Evolutionary conservation across 2,113 vertebrate species (phyloP), one percentile per base, ranked within the genome.

Genomic region (Notarius quadriscutis): DNA sequence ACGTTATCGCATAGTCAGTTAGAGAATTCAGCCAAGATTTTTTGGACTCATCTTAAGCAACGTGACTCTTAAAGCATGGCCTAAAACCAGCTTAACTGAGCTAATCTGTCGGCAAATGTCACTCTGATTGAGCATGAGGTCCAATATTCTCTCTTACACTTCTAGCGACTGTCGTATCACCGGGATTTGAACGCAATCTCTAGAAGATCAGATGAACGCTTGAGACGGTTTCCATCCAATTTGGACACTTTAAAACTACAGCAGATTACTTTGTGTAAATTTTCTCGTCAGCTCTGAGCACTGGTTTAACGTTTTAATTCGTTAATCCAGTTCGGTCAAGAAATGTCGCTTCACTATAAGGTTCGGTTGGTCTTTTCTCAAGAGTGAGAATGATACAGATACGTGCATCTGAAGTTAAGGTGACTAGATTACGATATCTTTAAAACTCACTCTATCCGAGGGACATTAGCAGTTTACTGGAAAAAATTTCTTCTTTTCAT

Each of bases 361-460:
- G 15, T 15, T 50, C 30, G 4, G 34, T 60, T 41, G n/a, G 6
- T 51, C 53, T 17, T 30, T 69, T 60, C 75, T 88, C 20, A 65
- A 62, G 65, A 62, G 27, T 22, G 9, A 75, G 41, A 65, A 62
- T 81, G 50, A 69, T 86, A n/a, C 87, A 27, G 22, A 50, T 51
- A 77, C 7, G 22, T 53, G 50, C 22, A 77, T 53, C 22, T 51
- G n/a, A 77, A 51, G 27, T 53, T 25, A 55, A n/a, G 75, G 75
- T 53, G 51, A 27, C 51, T 55, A 22, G 50, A 55, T 78, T 53
- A 50, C 27, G 74, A 12, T 53, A 7, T 58, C 10, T 14, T 41
- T 69, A 80, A 55, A 69, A 87, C 83, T 87, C 86, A 51, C 41
- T 41, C 41, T 41, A 41, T 51, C 75, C 2, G 12, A 53, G 48